These are phyloP conservation scores for Rousettus madagascariensis DNA, from an alignment of 2,797 vertebrate species.

Conservation along the genomic window DNA sequence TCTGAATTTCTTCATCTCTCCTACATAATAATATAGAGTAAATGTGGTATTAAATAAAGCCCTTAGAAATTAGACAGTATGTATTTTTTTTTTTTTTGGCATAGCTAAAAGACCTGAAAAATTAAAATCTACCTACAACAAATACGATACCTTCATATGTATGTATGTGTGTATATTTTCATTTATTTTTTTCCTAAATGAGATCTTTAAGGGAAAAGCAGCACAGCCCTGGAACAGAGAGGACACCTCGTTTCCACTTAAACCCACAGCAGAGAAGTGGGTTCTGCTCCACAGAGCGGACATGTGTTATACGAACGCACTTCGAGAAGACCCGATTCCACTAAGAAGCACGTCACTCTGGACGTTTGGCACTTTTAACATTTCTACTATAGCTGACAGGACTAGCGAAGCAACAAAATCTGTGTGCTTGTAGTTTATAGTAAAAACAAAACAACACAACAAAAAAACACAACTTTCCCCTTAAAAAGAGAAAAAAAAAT, in stretches of 20 bases:
- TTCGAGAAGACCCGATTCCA: neutral
- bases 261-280: neutral
- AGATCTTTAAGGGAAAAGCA: neutral
- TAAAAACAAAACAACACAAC: neutral
- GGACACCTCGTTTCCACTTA: too few relatives aligned
- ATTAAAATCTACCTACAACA: neutral
- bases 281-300: neutral
- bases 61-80: neutral
- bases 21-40: neutral
- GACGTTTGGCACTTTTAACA: neutral
- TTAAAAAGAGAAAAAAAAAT: neutral
- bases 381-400: neutral
- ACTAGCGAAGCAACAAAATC: neutral
- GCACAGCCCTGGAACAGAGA: neutral
- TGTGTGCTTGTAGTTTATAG: neutral
- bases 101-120: neutral
- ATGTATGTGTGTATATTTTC: neutral
- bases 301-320: rapidly evolving
- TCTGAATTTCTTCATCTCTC: neutral
- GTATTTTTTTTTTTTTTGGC: neutral
- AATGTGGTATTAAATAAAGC: neutral
- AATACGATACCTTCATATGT: neutral
- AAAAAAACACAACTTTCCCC: neutral
- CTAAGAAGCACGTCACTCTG: neutral
- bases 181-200: neutral